These are phyloP conservation scores for Cataglyphis livida DNA, from an alignment of 2,888 invertebrate species.

Conservation along the genomic window DNA sequence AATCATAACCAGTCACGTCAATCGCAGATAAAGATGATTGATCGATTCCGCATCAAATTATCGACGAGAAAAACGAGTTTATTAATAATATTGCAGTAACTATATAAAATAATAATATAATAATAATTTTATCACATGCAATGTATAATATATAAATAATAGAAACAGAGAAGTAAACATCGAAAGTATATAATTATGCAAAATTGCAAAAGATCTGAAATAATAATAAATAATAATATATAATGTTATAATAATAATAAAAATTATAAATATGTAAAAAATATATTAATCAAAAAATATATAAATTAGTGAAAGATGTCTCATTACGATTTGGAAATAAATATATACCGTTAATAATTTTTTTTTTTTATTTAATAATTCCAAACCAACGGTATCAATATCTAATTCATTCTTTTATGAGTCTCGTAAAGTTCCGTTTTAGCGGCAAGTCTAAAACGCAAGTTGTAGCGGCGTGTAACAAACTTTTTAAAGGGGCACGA, in stretches of 20 bases:
- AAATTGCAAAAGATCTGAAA: neutral
- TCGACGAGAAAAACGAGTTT: neutral
- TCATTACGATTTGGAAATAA: neutral
- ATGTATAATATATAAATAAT: neutral
- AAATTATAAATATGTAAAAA: neutral
- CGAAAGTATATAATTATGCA: neutral
- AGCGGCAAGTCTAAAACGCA: slow-evolving; percentile 10
- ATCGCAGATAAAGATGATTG: slow-evolving; percentile 7
- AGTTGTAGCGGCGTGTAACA: neutral
- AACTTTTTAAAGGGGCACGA: slow-evolving; percentile 13
- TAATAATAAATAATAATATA: neutral
- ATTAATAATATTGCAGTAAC: slow-evolving; percentile 5
- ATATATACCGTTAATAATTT: neutral
- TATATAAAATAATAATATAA: neutral
- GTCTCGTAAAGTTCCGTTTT: slow-evolving; percentile 20
- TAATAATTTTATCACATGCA: too few relatives aligned
- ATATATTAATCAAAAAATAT: neutral
- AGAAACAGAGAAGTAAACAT: neutral
- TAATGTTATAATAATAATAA: neutral
- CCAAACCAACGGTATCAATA: neutral
- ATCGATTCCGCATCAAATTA: neutral
- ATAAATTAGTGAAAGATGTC: neutral
- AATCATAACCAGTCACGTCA: slow-evolving; percentile 4
- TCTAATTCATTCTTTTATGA: neutral
- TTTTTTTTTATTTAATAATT: neutral